Evolutionary conservation across 2,888 invertebrate species (phyloP).

Genomic region (Drosophila paucipuncta): DNA sequence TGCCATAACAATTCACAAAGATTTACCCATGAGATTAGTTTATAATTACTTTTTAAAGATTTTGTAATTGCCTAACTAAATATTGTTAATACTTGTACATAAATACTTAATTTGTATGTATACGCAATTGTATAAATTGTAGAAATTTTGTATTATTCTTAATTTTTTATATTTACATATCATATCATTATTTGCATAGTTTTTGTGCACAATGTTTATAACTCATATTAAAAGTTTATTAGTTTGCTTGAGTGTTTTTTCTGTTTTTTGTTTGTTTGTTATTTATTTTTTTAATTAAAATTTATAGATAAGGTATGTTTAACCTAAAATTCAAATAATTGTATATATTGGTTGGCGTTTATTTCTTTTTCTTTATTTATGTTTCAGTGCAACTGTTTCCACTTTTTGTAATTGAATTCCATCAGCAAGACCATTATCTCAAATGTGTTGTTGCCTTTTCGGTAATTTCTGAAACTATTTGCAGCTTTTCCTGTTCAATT

Average conservation of each 20-base stretch:
- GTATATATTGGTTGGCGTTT: constrained; percentile 1
- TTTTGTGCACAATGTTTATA: constrained; percentile 24
- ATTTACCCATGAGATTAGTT: constrained; percentile 58
- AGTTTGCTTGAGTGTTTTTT: background rate
- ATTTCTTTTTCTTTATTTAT: background rate
- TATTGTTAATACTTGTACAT: constrained; percentile 44
- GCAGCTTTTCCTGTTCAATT: constrained; percentile 44
- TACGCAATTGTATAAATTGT: constrained; percentile 61
- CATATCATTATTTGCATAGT: constrained; percentile 3
- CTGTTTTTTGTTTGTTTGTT: background rate
- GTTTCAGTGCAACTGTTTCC: constrained; percentile 28
- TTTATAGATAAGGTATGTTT: background rate
- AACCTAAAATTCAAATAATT: constrained; percentile 1
- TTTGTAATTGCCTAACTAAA: constrained; percentile 76
- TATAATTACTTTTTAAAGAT: constrained; percentile 46
- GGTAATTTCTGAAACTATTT: constrained; percentile 46
- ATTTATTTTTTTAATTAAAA: background rate
- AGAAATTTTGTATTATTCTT: constrained; percentile 49
- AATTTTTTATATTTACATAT: constrained; percentile 30
- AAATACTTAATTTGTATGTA: constrained; percentile 32
- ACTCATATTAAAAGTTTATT: background rate
- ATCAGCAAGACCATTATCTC: constrained; percentile 49
- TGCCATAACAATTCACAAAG: constrained; percentile 52
- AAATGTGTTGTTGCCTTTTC: constrained; percentile 38
- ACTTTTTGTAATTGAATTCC: constrained; percentile 61